These are phyloP conservation scores for Antheraea yamamai DNA, from an alignment of 2,888 invertebrate genomes.

Conservation along the genomic window DNA sequence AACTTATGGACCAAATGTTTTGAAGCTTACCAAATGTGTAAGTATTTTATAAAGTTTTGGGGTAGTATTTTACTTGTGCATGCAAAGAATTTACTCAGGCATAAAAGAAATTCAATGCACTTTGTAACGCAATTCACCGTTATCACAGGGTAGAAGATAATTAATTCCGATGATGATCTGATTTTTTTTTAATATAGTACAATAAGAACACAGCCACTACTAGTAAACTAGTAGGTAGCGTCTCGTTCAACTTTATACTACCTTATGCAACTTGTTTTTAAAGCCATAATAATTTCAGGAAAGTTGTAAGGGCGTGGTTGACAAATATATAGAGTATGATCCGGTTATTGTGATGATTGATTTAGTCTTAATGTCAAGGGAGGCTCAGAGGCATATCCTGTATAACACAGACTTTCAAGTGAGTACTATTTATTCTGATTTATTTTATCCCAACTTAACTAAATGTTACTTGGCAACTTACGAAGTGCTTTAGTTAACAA, in stretches of 20 bases:
- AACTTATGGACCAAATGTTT: slow-evolving; percentile 86
- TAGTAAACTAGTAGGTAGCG: no score
- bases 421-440: slow-evolving; percentile 29
- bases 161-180: no score
- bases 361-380: slow-evolving; percentile 88
- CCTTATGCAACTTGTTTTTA: not conserved
- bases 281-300: slow-evolving; percentile 82
- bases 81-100: not conserved
- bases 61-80: not conserved
- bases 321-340: slow-evolving; percentile 96
- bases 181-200: no score
- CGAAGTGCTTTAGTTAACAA: not conserved
- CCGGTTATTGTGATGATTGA: slow-evolving; percentile 93
- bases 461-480: no score
- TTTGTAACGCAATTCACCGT: not conserved
- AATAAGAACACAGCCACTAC: no score
- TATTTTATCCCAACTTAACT: not conserved
- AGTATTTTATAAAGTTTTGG: slow-evolving; percentile 43
- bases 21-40: slow-evolving; percentile 90
- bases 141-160: no score
- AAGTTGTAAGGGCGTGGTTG: slow-evolving; percentile 88
- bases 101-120: not conserved
- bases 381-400: slow-evolving; percentile 92
- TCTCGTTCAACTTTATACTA: not conserved
- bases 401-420: slow-evolving; percentile 91